Evolutionary conservation across 2,888 invertebrate genomes (phyloP).

Genomic region (Diogma glabrata): DNA sequence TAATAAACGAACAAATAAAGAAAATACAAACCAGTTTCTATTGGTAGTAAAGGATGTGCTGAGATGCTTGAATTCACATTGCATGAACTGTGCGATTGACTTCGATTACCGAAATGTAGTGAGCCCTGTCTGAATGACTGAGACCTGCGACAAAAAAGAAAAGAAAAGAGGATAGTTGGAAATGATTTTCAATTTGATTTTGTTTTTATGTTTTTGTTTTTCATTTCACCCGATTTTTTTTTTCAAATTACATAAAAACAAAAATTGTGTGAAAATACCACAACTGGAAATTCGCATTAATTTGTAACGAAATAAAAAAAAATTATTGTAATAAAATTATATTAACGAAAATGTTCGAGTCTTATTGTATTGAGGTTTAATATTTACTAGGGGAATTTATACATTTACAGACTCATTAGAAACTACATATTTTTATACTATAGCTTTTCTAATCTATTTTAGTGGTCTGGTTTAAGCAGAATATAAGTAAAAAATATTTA

Average conservation of each 20-base stretch:
- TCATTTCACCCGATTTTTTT: constrained; percentile 21
- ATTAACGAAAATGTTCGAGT: no score
- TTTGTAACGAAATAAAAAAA: no score
- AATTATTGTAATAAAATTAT: no score
- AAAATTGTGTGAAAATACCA: background rate
- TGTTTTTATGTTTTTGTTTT: constrained; percentile 18
- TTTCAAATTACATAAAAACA: constrained; percentile 1
- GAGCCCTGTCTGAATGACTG: constrained; percentile 78
- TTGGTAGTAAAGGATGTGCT: constrained; percentile 88
- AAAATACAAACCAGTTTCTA: constrained; percentile 56
- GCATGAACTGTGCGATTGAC: constrained; percentile 46
- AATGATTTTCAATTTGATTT: constrained; percentile 19
- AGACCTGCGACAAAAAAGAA: constrained; percentile 55
- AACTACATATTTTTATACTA: no score
- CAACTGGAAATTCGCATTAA: no score
- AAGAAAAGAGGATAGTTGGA: constrained; percentile 18
- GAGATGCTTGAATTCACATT: constrained; percentile 80
- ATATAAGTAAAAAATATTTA: no score
- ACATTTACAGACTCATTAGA: no score
- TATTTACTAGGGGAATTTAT: no score
- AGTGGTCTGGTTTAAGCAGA: no score
- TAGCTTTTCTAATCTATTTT: no score
- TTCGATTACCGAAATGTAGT: constrained; percentile 40
- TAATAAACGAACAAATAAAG: constrained; percentile 25
- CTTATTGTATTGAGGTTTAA: no score